Evolutionary conservation across 2,797 vertebrate genomes (phyloP), one percentile per base, ranked within the genome.

Genomic region (Orestias chungarensis): DNA sequence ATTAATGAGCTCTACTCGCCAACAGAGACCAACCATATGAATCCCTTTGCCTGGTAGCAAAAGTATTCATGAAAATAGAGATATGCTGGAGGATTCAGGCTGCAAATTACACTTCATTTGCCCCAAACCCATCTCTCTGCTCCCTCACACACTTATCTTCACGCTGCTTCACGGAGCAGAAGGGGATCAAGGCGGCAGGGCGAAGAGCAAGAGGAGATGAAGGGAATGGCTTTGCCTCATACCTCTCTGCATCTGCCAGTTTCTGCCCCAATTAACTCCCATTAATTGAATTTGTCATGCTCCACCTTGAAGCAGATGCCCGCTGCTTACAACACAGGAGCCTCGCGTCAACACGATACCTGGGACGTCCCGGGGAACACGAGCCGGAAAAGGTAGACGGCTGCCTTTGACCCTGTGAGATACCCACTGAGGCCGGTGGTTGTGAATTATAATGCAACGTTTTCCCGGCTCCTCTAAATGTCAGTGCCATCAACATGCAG

Each of bases 211-310:
- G 47, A 25, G 38, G 57, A 50, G 46, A 31, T 29, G 66, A 33
- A 64, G 55, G 61, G 42, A 27, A 38, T 49, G 55, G 15, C 17
- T 67, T 67, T 70, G 80, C 76, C 75, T 73, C 69, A 44, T 80
- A 79, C 80, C 64, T 81, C 74, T 54, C 29, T 79, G 69, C 77
- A 77, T 86, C 79, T 88, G 82, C 75, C 71, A 70, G 64, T 85
- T 90, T 90, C 83, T 83, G 85, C 87, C 82, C 90, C 76, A 90
- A 81, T 90, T 89, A 90, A 87, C 84, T 83, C 69, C 49, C 71
- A 81, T 74, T 88, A 82, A 87, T 88, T 79, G 68, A 6, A 82
- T 86, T 80, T 82, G 70, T 70, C 35, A 66, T 0, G 75, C 72
- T 76, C 75, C 82, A 85, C 84, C 79, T 81, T 85, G 71, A 74